Percentiles rank a stretch among this genome's conserved stretches.
Conservation (phyloP, 2,797 vertebrate genomes). For the Nannoperca obscura region DNA sequence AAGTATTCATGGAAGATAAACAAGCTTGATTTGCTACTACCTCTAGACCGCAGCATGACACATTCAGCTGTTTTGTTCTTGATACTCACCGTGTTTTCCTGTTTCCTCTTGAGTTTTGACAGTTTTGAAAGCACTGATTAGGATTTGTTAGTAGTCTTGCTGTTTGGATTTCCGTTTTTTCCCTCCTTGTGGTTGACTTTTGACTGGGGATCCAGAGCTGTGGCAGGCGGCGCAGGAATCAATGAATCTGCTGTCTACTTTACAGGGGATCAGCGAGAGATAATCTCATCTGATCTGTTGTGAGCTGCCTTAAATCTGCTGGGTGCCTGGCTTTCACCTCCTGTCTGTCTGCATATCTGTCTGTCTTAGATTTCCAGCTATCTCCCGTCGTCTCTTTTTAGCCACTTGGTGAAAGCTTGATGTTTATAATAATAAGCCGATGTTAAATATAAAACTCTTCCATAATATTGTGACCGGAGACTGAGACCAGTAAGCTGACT, state of each 20-base stretch:
- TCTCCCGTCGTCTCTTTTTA: neutral
- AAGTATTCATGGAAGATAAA: conserved; percentile 47
- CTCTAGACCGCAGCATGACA: conserved; percentile 2
- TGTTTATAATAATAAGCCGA: neutral
- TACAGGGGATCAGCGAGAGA: conserved; percentile 74
- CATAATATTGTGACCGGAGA: neutral
- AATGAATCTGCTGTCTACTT: conserved; percentile 72
- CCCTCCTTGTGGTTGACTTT: conserved; percentile 34
- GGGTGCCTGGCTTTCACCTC: conserved; percentile 72
- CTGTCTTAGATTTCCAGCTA: neutral
- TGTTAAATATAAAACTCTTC: neutral
- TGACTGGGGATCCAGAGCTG: conserved; percentile 42
- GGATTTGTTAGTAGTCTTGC: neutral
- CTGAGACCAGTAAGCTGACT: neutral
- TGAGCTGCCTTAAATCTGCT: conserved; percentile 77
- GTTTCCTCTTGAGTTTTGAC: neutral
- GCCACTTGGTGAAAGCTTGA: neutral
- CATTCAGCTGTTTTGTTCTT: conserved; percentile 20
- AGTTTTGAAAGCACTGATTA: neutral
- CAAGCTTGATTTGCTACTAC: conserved; percentile 31
- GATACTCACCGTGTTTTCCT: neutral
- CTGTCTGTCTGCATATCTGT: conserved; percentile 25
- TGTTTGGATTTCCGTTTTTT: neutral
- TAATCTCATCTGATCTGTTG: conserved; percentile 81
- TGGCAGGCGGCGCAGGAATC: conserved; percentile 62